These are phyloP conservation scores for Telenomus remus DNA, from an alignment of 1,140 invertebrate genomes.

Conservation along the genomic window DNA sequence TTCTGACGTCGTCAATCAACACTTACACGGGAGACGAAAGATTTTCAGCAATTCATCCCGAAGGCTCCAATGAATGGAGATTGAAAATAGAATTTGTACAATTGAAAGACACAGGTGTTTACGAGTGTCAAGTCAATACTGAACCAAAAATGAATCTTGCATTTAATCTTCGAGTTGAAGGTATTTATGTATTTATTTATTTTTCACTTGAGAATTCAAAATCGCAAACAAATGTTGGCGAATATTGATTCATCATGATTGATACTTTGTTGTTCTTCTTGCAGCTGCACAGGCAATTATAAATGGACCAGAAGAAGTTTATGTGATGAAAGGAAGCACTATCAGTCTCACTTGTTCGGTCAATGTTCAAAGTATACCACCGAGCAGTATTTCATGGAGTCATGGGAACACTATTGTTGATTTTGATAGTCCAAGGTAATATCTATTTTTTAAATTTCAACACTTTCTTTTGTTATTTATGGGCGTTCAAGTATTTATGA, in stretches of 20 bases:
- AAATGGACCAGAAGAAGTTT: slow-evolving; percentile 88
- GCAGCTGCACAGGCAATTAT: slow-evolving; percentile 91
- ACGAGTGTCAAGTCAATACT: slow-evolving; percentile 90
- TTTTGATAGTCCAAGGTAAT: slow-evolving; percentile 86
- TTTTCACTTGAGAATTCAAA: slow-evolving; percentile 2
- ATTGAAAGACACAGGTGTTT: slow-evolving; percentile 88
- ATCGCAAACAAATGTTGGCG: not conserved
- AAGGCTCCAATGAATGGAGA: slow-evolving; percentile 93
- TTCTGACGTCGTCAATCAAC: slow-evolving; percentile 89
- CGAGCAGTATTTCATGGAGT: slow-evolving; percentile 86
- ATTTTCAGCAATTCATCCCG: slow-evolving; percentile 89
- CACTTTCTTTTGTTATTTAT: too few species aligned
- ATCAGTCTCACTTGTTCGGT: slow-evolving; percentile 92
- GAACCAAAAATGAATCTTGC: slow-evolving; percentile 91
- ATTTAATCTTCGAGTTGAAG: slow-evolving; percentile 85
- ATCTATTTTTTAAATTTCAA: slow-evolving; percentile 37
- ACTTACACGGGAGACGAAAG: slow-evolving; percentile 91
- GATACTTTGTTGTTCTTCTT: slow-evolving; percentile 63
- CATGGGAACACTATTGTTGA: slow-evolving; percentile 87
- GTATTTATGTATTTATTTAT: too few species aligned
- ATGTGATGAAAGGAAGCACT: slow-evolving; percentile 92
- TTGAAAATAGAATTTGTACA: slow-evolving; percentile 92
- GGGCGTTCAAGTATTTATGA: too few species aligned
- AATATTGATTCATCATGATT: not conserved
- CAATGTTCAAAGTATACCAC: slow-evolving; percentile 89